These are phyloP conservation scores for Sciurus vulgaris DNA, from an alignment of 2,797 vertebrate species.

Conservation along the genomic window DNA sequence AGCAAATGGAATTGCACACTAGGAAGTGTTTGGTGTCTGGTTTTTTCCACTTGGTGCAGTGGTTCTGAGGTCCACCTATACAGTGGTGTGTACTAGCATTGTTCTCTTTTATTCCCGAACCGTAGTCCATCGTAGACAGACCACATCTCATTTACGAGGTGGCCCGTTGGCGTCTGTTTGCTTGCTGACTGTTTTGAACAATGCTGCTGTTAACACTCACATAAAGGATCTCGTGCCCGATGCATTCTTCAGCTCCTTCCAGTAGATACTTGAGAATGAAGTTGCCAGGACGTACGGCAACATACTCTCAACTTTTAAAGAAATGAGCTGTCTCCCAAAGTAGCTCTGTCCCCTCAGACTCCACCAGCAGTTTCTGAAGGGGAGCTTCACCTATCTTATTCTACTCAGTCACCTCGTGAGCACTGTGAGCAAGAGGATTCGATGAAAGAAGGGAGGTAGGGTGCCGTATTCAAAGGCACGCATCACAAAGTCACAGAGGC, in stretches of 20 bases:
- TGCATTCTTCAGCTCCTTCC: not conserved
- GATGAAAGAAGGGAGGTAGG: not conserved
- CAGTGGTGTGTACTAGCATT: not conserved
- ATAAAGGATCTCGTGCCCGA: not conserved
- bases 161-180: not conserved
- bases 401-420: not conserved
- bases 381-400: not conserved
- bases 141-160: not conserved
- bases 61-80: not conserved
- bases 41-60: not conserved
- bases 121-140: not conserved
- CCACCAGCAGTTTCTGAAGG: not conserved
- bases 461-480: not conserved
- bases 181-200: not conserved
- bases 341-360: not conserved
- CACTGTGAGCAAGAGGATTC: not conserved
- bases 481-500: not conserved
- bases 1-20: not conserved
- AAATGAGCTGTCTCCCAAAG: not conserved
- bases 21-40: not conserved
- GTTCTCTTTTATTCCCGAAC: not conserved
- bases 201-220: not conserved
- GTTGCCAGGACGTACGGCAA: not conserved
- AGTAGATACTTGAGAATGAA: not conserved
- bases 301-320: not conserved